phyloP scores from a whole-genome alignment of 2,888 invertebrate species.

The Alsophila aescularia region DNA sequence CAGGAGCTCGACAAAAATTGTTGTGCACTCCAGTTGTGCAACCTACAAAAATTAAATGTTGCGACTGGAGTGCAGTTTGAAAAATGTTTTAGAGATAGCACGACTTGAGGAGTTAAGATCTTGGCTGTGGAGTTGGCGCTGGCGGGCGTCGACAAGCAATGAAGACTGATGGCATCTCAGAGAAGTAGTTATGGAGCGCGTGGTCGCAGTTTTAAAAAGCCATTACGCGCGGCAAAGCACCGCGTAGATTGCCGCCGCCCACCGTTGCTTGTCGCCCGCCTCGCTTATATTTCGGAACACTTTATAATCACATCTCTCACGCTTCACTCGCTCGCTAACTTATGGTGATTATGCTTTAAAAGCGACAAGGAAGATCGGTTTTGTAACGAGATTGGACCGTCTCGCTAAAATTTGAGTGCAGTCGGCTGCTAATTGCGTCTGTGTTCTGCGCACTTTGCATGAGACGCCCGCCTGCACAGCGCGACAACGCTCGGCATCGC shows the following conservation, averaged over 20 bases:
- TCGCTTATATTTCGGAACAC: constrained; percentile 82
- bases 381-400: constrained; percentile 82
- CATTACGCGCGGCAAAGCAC: constrained; percentile 81
- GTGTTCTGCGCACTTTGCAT: constrained; percentile 48
- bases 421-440: constrained; percentile 80
- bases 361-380: constrained; percentile 83
- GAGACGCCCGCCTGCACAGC: constrained; percentile 18
- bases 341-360: constrained; percentile 83
- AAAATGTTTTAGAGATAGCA: constrained; percentile 65
- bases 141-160: constrained; percentile 84
- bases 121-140: constrained; percentile 57
- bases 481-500: constrained; percentile 34
- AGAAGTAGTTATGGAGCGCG: constrained; percentile 83
- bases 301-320: constrained; percentile 84
- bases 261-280: constrained; percentile 53
- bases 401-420: constrained; percentile 83
- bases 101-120: constrained; percentile 77
- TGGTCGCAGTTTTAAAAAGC: constrained; percentile 85
- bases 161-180: constrained; percentile 83
- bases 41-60: constrained; percentile 54
- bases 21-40: not conserved
- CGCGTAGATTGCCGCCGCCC: constrained; percentile 74
- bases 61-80: constrained; percentile 52
- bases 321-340: constrained; percentile 82
- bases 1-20: not conserved